Conservation (phyloP, 2,888 invertebrate genomes). For the Luperina nickerlii region DNA sequence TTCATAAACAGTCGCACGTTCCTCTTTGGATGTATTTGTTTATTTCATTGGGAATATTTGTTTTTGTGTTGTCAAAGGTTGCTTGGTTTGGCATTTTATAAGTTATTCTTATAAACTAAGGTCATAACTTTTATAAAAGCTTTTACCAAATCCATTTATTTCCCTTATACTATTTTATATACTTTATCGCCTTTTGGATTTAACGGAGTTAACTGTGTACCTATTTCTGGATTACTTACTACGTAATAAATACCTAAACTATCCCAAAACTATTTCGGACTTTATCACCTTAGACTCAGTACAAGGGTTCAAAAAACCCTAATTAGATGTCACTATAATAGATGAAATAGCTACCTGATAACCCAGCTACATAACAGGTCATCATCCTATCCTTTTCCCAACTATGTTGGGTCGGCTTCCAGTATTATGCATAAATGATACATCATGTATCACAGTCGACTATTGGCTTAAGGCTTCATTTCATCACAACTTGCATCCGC, state of each 20-base stretch:
- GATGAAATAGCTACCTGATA: background rate
- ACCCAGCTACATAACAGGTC: background rate
- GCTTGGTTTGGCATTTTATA: slow-evolving; percentile 1
- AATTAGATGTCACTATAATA: background rate
- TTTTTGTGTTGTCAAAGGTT: slow-evolving; percentile 17
- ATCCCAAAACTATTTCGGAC: background rate
- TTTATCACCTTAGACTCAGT: background rate
- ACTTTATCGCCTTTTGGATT: background rate
- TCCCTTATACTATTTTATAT: background rate
- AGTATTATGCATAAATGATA: background rate
- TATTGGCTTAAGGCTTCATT: background rate
- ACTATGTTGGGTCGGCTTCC: background rate
- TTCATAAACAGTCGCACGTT: slow-evolving; percentile 58
- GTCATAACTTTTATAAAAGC: slow-evolving; percentile 1
- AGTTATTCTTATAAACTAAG: background rate
- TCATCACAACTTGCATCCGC: slow-evolving; percentile 6
- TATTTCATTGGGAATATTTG: slow-evolving; percentile 38
- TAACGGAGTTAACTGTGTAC: background rate
- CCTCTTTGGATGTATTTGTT: slow-evolving; percentile 27
- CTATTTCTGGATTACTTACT: background rate
- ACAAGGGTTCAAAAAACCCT: background rate
- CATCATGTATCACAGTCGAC: background rate
- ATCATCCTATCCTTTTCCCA: background rate
- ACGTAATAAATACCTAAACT: background rate
- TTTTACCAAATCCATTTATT: background rate